phyloP scores from a whole-genome alignment of 2,113 vertebrate species.

The Dicaeum eximium region DNA sequence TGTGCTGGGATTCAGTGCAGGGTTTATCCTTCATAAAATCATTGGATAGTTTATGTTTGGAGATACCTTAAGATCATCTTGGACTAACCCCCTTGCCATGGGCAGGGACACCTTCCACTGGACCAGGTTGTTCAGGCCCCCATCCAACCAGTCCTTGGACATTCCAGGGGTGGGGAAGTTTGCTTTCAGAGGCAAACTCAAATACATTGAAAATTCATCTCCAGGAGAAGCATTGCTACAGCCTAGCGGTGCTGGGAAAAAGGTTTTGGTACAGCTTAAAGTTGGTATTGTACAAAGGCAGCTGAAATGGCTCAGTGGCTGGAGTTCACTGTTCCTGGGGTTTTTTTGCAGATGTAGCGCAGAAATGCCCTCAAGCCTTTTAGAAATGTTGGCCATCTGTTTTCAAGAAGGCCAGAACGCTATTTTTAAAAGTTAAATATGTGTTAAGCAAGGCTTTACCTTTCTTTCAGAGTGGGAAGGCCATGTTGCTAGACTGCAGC shows the following conservation, averaged over 20 bases:
- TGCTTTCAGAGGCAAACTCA: background rate
- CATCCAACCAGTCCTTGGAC: background rate
- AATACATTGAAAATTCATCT: background rate
- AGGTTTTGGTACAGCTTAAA: background rate
- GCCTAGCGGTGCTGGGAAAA: background rate
- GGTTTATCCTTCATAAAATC: background rate
- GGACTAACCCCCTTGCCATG: background rate
- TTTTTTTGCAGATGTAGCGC: background rate
- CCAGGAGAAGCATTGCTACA: background rate
- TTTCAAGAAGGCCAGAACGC: background rate
- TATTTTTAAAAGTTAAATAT: background rate
- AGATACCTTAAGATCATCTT: background rate
- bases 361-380: background rate
- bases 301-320: background rate
- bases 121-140: background rate
- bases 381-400: background rate
- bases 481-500: background rate
- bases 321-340: rapidly evolving
- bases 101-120: background rate
- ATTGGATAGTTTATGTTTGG: background rate
- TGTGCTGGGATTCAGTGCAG: background rate
- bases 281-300: background rate
- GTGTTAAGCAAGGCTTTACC: background rate
- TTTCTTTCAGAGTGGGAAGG: background rate
- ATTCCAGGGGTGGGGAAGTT: background rate